Conservation (phyloP, 2,888 invertebrate genomes). For the Sphaerophoria taeniata region DNA sequence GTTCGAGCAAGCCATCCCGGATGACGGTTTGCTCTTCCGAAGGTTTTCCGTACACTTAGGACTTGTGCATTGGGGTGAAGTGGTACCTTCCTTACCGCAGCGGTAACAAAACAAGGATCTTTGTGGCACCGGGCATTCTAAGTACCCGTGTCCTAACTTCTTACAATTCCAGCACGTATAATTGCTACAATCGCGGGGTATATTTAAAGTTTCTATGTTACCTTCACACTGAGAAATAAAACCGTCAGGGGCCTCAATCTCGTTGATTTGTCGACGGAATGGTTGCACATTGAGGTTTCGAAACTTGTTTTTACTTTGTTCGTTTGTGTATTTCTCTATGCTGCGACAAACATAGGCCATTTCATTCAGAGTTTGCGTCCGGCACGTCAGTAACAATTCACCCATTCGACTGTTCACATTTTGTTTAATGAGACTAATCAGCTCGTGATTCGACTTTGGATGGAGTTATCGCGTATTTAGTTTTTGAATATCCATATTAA, state of each 20-base stretch:
- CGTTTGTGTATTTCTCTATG: background rate
- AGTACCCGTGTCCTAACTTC: background rate
- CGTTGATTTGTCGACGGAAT: background rate
- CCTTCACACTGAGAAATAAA: too few relatives aligned
- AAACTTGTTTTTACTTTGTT: background rate
- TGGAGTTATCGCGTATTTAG: background rate
- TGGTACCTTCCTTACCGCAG: too few relatives aligned
- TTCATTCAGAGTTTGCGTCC: background rate
- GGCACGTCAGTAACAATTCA: background rate
- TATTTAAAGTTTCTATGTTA: background rate
- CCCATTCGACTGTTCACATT: slow-evolving; percentile 2
- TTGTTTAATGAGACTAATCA: background rate
- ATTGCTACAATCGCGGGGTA: background rate
- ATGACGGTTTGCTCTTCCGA: background rate
- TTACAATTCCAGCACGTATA: slow-evolving; percentile 1
- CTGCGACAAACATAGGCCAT: background rate
- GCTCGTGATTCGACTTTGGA: too few relatives aligned
- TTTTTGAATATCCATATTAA: background rate
- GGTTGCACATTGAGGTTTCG: background rate
- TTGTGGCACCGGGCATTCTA: background rate
- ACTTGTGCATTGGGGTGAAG: background rate
- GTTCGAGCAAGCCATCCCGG: slow-evolving; percentile 4
- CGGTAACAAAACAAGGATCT: too few relatives aligned
- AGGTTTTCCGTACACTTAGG: background rate
- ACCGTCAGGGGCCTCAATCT: background rate